Conservation (phyloP, 2,888 invertebrate species). For the Nudaria mundana region DNA sequence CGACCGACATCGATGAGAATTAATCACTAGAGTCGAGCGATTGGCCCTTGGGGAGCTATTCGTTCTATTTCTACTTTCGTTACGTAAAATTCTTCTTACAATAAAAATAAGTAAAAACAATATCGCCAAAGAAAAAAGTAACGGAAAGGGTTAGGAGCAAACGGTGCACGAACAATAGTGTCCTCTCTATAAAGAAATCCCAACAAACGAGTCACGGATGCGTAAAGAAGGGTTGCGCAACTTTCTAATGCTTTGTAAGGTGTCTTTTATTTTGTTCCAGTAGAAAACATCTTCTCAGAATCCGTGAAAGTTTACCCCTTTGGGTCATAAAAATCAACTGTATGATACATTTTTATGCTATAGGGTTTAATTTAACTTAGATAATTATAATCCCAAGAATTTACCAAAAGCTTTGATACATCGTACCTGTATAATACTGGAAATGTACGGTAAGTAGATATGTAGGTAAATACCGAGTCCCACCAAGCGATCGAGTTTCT, state of each 20-base stretch:
- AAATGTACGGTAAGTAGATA: slow-evolving; percentile 51
- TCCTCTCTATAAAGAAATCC: slow-evolving; percentile 62
- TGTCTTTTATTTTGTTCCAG: slow-evolving; percentile 52
- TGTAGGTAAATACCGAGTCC: slow-evolving; percentile 54
- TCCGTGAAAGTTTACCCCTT: slow-evolving; percentile 70
- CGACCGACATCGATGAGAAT: slow-evolving; percentile 60
- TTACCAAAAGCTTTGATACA: slow-evolving; percentile 39
- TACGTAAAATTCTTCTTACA: slow-evolving; percentile 34
- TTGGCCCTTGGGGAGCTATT: slow-evolving; percentile 17
- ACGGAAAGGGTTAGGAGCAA: slow-evolving; percentile 75
- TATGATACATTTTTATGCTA: slow-evolving; percentile 38
- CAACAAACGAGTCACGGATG: slow-evolving; percentile 62
- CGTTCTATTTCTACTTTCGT: slow-evolving; percentile 19
- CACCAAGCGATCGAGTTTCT: slow-evolving; percentile 58
- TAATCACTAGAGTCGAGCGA: slow-evolving; percentile 45
- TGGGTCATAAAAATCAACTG: slow-evolving; percentile 36
- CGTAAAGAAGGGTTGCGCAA: slow-evolving; percentile 78
- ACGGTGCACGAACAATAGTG: slow-evolving; percentile 65
- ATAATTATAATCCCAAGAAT: slow-evolving; percentile 41
- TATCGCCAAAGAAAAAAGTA: slow-evolving; percentile 57
- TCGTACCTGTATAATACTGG: slow-evolving; percentile 37
- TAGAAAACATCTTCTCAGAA: slow-evolving; percentile 60
- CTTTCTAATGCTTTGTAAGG: slow-evolving; percentile 79
- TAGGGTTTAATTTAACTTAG: slow-evolving; percentile 49
- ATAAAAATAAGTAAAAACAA: slow-evolving; percentile 57